phyloP scores from a whole-genome alignment of 2,888 invertebrate species.

The Pandemis cinnamomeana region DNA sequence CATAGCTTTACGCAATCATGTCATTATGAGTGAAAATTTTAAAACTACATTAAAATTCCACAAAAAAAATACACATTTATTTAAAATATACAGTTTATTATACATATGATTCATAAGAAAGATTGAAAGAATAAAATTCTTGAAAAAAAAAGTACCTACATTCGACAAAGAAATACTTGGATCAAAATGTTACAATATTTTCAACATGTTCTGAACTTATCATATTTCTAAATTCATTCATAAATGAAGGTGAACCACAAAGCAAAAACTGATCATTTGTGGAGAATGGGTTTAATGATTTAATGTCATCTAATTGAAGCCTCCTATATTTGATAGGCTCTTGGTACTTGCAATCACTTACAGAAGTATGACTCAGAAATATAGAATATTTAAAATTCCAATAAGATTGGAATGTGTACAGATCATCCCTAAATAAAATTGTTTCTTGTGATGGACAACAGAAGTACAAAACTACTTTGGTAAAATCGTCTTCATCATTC shows the following conservation, averaged over 20 bases:
- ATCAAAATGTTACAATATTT: constrained; percentile 71
- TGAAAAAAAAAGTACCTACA: not conserved
- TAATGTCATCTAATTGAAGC: constrained; percentile 65
- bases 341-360: constrained; percentile 70
- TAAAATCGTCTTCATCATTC: constrained; percentile 87
- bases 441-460: constrained; percentile 84
- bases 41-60: no score
- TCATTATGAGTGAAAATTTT: no score
- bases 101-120: no score
- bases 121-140: no score
- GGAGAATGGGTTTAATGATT: constrained; percentile 59
- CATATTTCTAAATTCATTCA: constrained; percentile 70
- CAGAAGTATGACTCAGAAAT: constrained; percentile 73
- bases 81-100: no score
- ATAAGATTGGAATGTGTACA: constrained; percentile 84
- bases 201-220: constrained; percentile 58
- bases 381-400: constrained; percentile 91
- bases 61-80: no score
- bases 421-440: constrained; percentile 85
- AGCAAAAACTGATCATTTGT: constrained; percentile 78
- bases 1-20: no score
- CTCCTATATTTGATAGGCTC: constrained; percentile 76
- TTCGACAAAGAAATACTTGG: not conserved
- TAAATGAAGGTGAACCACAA: constrained; percentile 86
- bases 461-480: constrained; percentile 85